Evolutionary conservation across 2,113 vertebrate genomes (phyloP).

Genomic region (Xiphophorus hellerii): DNA sequence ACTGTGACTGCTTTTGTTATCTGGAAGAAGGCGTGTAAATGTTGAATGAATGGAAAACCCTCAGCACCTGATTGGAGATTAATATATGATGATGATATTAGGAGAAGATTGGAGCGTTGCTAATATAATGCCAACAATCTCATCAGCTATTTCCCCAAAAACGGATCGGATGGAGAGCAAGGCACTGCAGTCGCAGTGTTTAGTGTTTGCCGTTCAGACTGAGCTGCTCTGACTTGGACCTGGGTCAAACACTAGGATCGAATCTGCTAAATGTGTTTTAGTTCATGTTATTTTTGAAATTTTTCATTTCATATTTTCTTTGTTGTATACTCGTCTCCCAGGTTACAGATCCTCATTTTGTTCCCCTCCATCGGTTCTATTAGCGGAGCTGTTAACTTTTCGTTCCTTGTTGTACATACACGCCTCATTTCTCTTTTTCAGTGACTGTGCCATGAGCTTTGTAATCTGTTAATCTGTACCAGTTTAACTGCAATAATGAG

Average conservation of each 20-base stretch:
- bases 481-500: constrained; percentile 78
- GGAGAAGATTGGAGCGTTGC: constrained; percentile 50
- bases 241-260: constrained; percentile 60
- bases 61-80: constrained; percentile 45
- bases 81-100: constrained; percentile 37
- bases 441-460: constrained; percentile 76
- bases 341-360: constrained; percentile 64
- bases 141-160: constrained; percentile 76
- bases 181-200: constrained; percentile 55
- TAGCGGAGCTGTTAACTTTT: constrained; percentile 61
- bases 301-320: constrained; percentile 70
- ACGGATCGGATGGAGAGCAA: constrained; percentile 49
- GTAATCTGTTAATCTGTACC: constrained; percentile 76
- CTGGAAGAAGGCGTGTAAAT: constrained; percentile 27
- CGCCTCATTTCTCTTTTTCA: constrained; percentile 71
- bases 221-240: constrained; percentile 70
- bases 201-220: constrained; percentile 60
- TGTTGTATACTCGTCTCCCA: constrained; percentile 69
- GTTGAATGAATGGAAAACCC: constrained; percentile 34
- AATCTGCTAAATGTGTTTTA: constrained; percentile 68
- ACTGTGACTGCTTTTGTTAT: constrained; percentile 39
- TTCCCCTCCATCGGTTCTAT: constrained; percentile 65
- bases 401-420: constrained; percentile 70
- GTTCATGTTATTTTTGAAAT: constrained; percentile 62
- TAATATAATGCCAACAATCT: constrained; percentile 65